Base-by-base conservation (phyloP, 2,113 vertebrate genomes). In the Camelus bactrianus region DNA sequence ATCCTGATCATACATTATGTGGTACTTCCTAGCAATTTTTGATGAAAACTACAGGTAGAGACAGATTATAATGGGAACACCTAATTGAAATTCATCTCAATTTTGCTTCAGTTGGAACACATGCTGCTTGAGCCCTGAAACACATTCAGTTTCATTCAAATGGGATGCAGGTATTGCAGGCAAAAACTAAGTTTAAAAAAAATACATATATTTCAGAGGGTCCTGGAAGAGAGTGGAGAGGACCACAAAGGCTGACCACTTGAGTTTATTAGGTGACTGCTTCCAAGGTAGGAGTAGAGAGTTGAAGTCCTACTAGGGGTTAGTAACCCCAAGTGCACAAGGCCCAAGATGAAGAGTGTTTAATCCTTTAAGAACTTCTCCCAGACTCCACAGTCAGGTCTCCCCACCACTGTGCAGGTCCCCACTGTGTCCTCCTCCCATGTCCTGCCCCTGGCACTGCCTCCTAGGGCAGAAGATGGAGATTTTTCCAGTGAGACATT, bases 61-160 rank as follows among this genome's bases (percentile, higher is more conserved):
- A 98, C 64, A 98, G 98, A 98, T 98, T 98, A 98, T 98, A 98
- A 98, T 96, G 92, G 98, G 58, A 98, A 96, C 52, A 98, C 65
- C 97, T 98, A 97, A 98, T 98, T 99, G 98, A 98, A 99, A 99
- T 99, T 98, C 98, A 98, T 98, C 97, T 98, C 97, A 95, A 93
- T 98, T 98, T 98, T 98, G 96, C 95, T 97, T 98, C 98, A 96
- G 96, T 98, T 97, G 91, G 98, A 98, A 98, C 98, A 96, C 98
- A 98, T 3, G 62, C 98, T 98, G 98, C 98, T 98, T 98, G 97
- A 98, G 98, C 95, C 96, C 97, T 98, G 95, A 99, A 98, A 98
- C 97, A 82, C 95, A 98, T 90, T 98, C 98, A 94, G 94, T 98
- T 98, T 98, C 91, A 98, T 98, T 98, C 97, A 98, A 98, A 98